A percentile compares a stretch with the other conserved stretches of the same genome.
Conservation (phyloP, 2,113 vertebrate species). For the Pyrgilauda ruficollis region DNA sequence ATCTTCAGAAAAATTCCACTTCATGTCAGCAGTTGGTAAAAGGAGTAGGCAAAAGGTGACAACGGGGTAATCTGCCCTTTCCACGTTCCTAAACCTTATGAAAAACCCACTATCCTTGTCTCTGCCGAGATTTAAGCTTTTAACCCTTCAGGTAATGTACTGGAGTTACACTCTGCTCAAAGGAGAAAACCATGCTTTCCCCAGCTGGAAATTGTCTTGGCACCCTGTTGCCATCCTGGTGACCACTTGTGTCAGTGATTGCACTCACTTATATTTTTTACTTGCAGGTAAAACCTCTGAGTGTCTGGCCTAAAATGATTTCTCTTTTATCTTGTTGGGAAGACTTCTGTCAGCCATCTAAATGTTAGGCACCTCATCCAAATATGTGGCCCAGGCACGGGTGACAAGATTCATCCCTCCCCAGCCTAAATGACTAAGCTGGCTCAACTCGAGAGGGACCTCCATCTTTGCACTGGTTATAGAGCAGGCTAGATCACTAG, state of each 20-base stretch:
- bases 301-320: background rate
- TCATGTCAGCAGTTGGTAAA: conserved; percentile 67
- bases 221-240: background rate
- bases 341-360: background rate
- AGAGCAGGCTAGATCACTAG: background rate
- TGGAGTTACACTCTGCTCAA: background rate
- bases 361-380: background rate
- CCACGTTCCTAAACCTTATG: conserved; percentile 20
- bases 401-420: background rate
- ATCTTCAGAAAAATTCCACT: conserved; percentile 67
- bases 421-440: background rate
- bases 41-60: conserved; percentile 66
- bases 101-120: background rate
- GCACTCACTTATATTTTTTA: background rate
- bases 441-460: background rate
- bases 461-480: background rate
- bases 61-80: conserved; percentile 45
- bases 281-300: background rate
- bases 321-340: background rate
- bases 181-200: background rate
- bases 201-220: background rate
- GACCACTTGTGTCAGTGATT: background rate
- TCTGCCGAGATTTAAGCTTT: background rate
- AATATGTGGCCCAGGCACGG: background rate
- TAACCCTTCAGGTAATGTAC: background rate